These are phyloP conservation scores for Drosophila phalerata DNA, from an alignment of 2,888 invertebrate species.

Conservation along the genomic window DNA sequence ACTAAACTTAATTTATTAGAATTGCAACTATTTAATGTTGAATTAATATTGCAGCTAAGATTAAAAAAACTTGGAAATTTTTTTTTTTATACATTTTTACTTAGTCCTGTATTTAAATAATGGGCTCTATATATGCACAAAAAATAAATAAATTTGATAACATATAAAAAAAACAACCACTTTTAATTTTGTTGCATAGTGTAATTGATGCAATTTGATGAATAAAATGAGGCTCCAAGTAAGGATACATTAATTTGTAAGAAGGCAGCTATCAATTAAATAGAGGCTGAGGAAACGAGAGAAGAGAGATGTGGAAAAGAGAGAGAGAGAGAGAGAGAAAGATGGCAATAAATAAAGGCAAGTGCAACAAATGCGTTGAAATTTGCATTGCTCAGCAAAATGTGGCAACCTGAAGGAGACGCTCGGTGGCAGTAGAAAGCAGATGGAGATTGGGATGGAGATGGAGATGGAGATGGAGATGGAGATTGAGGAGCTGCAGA, in stretches of 20 bases:
- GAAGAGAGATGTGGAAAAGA: not conserved
- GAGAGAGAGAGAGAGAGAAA: not conserved
- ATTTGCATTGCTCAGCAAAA: constrained; percentile 35
- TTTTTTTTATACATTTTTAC: too few species aligned
- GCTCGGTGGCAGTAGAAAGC: not conserved
- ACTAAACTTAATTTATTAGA: too few species aligned
- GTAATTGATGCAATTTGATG: not conserved
- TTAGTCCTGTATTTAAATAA: too few species aligned
- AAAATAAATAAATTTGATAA: too few species aligned
- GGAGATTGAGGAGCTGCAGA: not conserved
- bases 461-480: not conserved
- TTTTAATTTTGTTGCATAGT: not conserved
- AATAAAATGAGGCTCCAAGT: not conserved
- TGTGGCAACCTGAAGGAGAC: not conserved
- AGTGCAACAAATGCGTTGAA: constrained; percentile 18
- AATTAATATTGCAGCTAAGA: too few species aligned
- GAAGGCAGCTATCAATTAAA: constrained; percentile 41
- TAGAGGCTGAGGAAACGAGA: not conserved
- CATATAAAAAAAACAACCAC: too few species aligned
- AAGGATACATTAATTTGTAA: constrained; percentile 35
- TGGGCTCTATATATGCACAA: too few species aligned
- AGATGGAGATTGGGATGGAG: not conserved
- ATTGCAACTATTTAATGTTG: too few species aligned
- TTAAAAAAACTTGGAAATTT: too few species aligned
- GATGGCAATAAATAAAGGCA: constrained; percentile 4